Evolutionary conservation across 2,113 vertebrate genomes (phyloP), one percentile per base, ranked within the genome.

Genomic region (Rhinoderma darwinii): DNA sequence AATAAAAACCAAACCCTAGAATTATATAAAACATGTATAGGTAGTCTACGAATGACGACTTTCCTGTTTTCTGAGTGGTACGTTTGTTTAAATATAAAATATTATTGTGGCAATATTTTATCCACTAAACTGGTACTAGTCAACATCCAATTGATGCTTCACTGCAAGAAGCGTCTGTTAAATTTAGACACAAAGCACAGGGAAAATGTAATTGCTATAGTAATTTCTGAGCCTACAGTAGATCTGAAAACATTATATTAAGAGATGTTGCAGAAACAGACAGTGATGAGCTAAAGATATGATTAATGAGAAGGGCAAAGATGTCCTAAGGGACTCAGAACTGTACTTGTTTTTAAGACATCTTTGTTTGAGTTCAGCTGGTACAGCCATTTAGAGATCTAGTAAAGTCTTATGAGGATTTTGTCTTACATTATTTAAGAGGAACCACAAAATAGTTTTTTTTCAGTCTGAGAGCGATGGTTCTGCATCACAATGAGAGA

Each of bases 241-340:
- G 47, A 54, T 78, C 47, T 54, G 47, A 51, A 50, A 78, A 54
- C 44, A 78, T 78, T 78, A 32, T 32, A 78, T 51, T 78, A 44
- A 27, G 44, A 77, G 74, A 76, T 77, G 44, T 32, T 30, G 44
- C n/a, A 9, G 47, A 27, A 78, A 50, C 44, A 44, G 30, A 50
- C 50, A 51, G 47, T 35, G 74, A 77, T 77, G 75, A 54, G 75
- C 47, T 35, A 47, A 78, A 54, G 47, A 78, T 78, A 20, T 54
- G 47, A 78, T 51, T 78, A 78, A 78, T 35, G 75, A 78, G 47
- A 78, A 78, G 44, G 75, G 75, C 75, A 78, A 54, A 32, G 17
- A 54, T 78, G 75, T 78, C 75, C 75, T 78, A 51, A 54, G 75
- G 75, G 75, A 35, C 17, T 78, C 47, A 1, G 30, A 18, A 78